Evolutionary conservation across 2,113 vertebrate genomes (phyloP), one percentile per base, ranked within the genome.

Genomic region (Pipa parva): DNA sequence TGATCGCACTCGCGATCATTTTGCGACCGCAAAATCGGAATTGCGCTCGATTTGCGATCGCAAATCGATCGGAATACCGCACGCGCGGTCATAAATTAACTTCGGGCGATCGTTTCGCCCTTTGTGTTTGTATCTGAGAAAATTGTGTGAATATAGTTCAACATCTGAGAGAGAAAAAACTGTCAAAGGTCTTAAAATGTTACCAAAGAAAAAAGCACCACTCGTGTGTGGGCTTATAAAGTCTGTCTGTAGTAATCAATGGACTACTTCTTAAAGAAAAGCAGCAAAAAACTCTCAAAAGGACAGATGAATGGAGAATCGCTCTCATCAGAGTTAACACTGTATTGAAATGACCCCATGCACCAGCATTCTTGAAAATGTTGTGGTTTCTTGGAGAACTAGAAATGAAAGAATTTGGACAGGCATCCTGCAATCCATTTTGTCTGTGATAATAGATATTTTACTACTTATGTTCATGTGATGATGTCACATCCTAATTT

Each of bases 121-220:
- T n/a, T n/a, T 60, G 33, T 45, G 48, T 59, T 60, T 52, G 33
- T 26, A 52, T 52, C 49, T 42, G 15, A 68, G 46, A 26, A 24
- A 68, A 54, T 8, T 42, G 66, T 24, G 48, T 36, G 42, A 49
- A 70, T 54, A 42, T 31, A 60, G 27, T 49, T 54, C 5, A 7
- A 11, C n/a, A n/a, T 15, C 25, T 52, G 37, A 21, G 21, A 68
- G 11, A 56, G 21, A 36, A 59, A 59, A 68, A 54, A 26, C 58
- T 61, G 58, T 70, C 57, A 70, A 61, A 70, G 58, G 48, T 54
- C 66, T 48, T 52, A 60, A 70, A 70, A 70, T 70, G 66, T 70
- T 58, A 70, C 58, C 11, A 17, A 45, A 33, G 17, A 20, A 50
- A 69, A 52, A 59, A 59, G 57, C 48, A 9, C 33, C 8, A n/a